phyloP scores from a whole-genome alignment of 1,140 invertebrate species.

The Drosophila parabipectinata region DNA sequence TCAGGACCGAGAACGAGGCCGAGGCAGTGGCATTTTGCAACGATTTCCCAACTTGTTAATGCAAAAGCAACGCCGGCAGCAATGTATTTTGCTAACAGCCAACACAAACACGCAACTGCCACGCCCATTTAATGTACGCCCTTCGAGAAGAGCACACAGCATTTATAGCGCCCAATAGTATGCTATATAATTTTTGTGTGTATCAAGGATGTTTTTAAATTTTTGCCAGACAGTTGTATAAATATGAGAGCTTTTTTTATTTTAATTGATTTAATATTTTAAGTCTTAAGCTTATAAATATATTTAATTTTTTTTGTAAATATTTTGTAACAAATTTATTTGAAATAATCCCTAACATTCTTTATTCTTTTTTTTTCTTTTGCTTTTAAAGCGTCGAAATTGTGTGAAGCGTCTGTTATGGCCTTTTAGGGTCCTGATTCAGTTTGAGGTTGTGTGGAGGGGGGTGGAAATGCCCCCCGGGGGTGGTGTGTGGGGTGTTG shows the following conservation, averaged over 20 bases:
- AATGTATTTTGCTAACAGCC: constrained; percentile 16
- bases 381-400: constrained; percentile 60
- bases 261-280: background rate
- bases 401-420: constrained; percentile 57
- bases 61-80: constrained; percentile 40
- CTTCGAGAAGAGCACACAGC: constrained; percentile 27
- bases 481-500: constrained; percentile 12
- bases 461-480: constrained; percentile 6
- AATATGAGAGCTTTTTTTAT: background rate
- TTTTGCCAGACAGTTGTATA: background rate
- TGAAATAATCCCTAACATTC: constrained; percentile 7
- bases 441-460: constrained; percentile 24
- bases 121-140: constrained; percentile 69
- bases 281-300: background rate
- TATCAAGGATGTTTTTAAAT: background rate
- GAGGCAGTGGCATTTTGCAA: constrained; percentile 19
- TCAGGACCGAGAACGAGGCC: background rate
- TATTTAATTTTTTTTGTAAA: background rate
- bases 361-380: constrained; percentile 14
- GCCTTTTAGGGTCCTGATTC: constrained; percentile 51
- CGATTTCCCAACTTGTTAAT: constrained; percentile 53
- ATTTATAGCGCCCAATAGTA: constrained; percentile 59
- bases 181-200: constrained; percentile 45
- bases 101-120: constrained; percentile 38
- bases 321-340: constrained; percentile 5